Percentiles rank a stretch among this genome's conserved stretches.
Conservation (phyloP, 1,140 invertebrate genomes). For the Procambarus clarkii region DNA sequence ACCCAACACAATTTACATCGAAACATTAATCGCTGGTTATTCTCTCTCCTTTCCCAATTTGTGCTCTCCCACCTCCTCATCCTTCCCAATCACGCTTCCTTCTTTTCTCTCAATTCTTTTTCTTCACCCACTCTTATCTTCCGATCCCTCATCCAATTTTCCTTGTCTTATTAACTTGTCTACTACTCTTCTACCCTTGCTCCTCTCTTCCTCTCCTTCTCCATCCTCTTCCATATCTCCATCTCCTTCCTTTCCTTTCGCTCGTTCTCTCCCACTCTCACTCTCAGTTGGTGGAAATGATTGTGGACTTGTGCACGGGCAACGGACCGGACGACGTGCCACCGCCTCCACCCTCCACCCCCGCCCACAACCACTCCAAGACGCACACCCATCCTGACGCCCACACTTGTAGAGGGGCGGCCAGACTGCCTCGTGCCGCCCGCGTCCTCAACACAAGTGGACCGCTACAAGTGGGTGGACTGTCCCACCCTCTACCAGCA, state of each 20-base stretch:
- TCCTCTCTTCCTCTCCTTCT: too few relatives aligned
- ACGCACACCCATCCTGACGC: constrained; percentile 1
- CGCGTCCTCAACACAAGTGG: constrained; percentile 40
- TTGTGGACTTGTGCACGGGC: constrained; percentile 59
- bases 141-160: too few relatives aligned
- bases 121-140: too few relatives aligned
- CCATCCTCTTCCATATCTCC: too few relatives aligned
- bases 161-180: too few relatives aligned
- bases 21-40: too few relatives aligned
- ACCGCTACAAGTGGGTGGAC: constrained; percentile 52
- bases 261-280: background rate
- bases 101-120: too few relatives aligned
- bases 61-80: too few relatives aligned
- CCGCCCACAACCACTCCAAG: constrained; percentile 1
- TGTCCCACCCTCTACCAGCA: background rate
- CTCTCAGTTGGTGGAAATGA: constrained; percentile 56
- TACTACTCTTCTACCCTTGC: too few relatives aligned
- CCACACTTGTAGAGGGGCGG: constrained; percentile 41
- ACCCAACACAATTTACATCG: too few relatives aligned
- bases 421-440: constrained; percentile 29
- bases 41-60: too few relatives aligned
- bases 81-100: too few relatives aligned
- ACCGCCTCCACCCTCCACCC: background rate
- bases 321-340: constrained; percentile 25
- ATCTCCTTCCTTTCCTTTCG: background rate